These are phyloP conservation scores for Garrulus glandarius DNA, from an alignment of 2,797 vertebrate species.

Conservation along the genomic window DNA sequence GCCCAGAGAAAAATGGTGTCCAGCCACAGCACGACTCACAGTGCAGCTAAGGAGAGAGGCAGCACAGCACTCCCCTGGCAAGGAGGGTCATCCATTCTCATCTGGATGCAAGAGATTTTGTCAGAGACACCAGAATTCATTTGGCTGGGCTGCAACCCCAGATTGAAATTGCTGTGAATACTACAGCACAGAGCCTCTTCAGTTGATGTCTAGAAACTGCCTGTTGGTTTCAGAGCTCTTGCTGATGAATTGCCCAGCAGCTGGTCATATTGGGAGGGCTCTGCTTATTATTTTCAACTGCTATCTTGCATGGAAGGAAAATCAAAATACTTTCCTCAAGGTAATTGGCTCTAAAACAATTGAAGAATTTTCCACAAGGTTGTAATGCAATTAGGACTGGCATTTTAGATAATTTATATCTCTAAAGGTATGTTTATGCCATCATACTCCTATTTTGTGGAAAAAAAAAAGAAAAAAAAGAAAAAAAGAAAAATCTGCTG, in stretches of 20 bases:
- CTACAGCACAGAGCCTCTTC: background rate
- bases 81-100: background rate
- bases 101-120: background rate
- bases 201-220: background rate
- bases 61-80: background rate
- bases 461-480: rapidly evolving
- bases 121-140: background rate
- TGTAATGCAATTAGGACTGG: slow-evolving; percentile 35
- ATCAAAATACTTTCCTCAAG: slow-evolving; percentile 44
- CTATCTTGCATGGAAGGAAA: background rate
- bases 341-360: slow-evolving; percentile 42
- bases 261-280: background rate
- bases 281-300: slow-evolving; percentile 11
- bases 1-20: background rate
- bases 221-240: background rate
- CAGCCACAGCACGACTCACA: background rate
- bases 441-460: background rate
- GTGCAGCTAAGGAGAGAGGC: background rate
- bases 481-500: background rate
- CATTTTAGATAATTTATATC: background rate
- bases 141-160: background rate
- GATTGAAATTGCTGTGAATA: background rate
- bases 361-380: slow-evolving; percentile 31
- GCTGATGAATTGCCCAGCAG: slow-evolving; percentile 31
- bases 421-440: slow-evolving; percentile 11